These are phyloP conservation scores for Pempheris klunzingeri DNA, from an alignment of 2,797 vertebrate species.

Conservation along the genomic window DNA sequence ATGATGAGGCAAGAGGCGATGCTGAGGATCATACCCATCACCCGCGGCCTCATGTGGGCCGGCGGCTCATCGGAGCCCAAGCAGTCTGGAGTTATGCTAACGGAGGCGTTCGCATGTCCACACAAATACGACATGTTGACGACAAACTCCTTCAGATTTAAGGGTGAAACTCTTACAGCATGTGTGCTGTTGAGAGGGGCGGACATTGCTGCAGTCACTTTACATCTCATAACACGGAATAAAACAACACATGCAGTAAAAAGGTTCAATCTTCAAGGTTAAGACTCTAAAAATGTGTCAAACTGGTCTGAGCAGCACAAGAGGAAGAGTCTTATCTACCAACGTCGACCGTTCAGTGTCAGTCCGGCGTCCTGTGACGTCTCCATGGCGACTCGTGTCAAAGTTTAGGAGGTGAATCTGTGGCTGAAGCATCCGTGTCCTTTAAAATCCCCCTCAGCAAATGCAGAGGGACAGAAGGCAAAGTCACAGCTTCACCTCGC, in stretches of 20 bases:
- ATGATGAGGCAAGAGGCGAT: conserved; percentile 89
- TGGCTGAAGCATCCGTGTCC: conserved; percentile 11
- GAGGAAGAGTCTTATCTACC: not conserved
- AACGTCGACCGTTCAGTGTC: not conserved
- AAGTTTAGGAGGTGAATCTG: not conserved
- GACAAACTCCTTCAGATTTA: not conserved
- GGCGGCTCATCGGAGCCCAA: not conserved
- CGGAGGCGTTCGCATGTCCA: not conserved
- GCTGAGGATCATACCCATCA: conserved; percentile 85
- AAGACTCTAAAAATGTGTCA: not conserved
- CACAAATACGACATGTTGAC: conserved; percentile 36
- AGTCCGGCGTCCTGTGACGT: not conserved
- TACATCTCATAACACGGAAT: no score
- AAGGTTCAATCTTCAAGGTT: not conserved
- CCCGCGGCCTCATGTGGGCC: not conserved
- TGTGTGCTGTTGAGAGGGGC: not conserved
- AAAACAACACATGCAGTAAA: not conserved
- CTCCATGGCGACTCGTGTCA: not conserved
- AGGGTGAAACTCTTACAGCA: not conserved
- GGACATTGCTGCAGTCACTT: not conserved
- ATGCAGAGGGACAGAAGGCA: conserved; percentile 22
- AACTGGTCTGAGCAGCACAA: not conserved
- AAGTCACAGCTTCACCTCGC: conserved; percentile 26
- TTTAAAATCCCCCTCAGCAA: conserved; percentile 16
- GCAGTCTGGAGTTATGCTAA: conserved; percentile 5